Conservation (phyloP, 2,113 vertebrate species). For the Oenanthe melanoleuca region DNA sequence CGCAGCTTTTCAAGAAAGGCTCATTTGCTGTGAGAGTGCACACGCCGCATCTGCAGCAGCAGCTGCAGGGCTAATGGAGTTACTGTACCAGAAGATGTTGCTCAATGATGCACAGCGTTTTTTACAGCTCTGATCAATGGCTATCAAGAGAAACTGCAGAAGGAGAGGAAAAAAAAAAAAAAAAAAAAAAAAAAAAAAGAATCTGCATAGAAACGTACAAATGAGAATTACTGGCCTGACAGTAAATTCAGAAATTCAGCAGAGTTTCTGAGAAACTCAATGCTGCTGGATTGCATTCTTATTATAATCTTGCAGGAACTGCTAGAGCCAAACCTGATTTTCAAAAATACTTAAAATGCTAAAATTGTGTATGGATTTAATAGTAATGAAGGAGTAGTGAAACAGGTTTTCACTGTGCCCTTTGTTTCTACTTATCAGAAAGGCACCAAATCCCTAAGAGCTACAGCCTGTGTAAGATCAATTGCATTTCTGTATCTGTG, state of each 20-base stretch:
- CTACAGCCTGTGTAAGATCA: background rate
- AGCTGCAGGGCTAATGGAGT: background rate
- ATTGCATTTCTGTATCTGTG: background rate
- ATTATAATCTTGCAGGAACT: background rate
- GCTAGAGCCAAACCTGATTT: background rate
- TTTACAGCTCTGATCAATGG: background rate
- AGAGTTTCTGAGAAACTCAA: background rate
- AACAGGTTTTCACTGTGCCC: background rate
- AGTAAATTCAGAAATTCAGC: background rate
- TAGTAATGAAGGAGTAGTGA: background rate
- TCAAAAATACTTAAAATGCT: background rate
- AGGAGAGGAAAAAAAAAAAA: too few species aligned
- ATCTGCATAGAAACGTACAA: background rate
- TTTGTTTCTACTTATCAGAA: slow-evolving; percentile 6
- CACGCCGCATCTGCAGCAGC: rapidly evolving
- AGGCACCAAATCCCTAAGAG: background rate
- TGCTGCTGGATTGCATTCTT: background rate
- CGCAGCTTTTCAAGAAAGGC: background rate
- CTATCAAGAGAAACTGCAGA: background rate
- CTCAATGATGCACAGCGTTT: background rate
- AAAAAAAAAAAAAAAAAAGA: too few species aligned
- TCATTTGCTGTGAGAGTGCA: background rate
- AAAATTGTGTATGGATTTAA: background rate
- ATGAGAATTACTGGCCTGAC: background rate
- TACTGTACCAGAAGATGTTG: background rate